Evolutionary conservation across 2,797 vertebrate species (phyloP).

Genomic region (Tenualosa ilisha): DNA sequence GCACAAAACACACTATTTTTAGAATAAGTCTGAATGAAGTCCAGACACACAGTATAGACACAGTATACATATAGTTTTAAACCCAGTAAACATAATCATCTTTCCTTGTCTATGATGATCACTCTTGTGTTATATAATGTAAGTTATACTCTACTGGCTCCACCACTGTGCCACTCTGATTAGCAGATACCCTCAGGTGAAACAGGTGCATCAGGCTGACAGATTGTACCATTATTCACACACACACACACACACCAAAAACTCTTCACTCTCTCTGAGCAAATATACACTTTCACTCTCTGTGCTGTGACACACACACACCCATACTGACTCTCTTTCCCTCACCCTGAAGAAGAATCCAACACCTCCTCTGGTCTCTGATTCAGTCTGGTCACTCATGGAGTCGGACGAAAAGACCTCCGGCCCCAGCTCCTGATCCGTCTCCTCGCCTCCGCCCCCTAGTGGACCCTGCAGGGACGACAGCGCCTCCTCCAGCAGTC

Average conservation of each 20-base stretch:
- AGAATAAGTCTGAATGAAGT: not conserved
- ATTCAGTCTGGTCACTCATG: constrained; percentile 76
- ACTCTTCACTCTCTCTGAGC: not conserved
- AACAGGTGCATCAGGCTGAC: not conserved
- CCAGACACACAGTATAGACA: constrained; percentile 24
- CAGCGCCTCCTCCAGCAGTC: constrained; percentile 72
- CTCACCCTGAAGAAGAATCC: constrained; percentile 86
- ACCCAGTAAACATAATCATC: no score
- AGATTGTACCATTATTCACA: not conserved
- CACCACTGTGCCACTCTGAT: not conserved
- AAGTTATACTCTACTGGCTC: not conserved
- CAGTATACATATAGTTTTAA: no score
- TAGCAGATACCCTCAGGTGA: not conserved
- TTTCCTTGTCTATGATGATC: no score
- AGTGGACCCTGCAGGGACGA: constrained; percentile 69
- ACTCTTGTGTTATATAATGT: not conserved
- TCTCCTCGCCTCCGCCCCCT: constrained; percentile 59
- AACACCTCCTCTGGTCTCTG: constrained; percentile 66
- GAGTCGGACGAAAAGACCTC: constrained; percentile 78
- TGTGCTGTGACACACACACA: not conserved
- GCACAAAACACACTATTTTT: no score
- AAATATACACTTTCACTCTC: not conserved
- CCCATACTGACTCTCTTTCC: not conserved
- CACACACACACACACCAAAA: constrained; percentile 31
- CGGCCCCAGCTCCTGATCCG: constrained; percentile 68